These are phyloP conservation scores for Nezara viridula DNA, from an alignment of 2,888 invertebrate genomes.

Conservation along the genomic window DNA sequence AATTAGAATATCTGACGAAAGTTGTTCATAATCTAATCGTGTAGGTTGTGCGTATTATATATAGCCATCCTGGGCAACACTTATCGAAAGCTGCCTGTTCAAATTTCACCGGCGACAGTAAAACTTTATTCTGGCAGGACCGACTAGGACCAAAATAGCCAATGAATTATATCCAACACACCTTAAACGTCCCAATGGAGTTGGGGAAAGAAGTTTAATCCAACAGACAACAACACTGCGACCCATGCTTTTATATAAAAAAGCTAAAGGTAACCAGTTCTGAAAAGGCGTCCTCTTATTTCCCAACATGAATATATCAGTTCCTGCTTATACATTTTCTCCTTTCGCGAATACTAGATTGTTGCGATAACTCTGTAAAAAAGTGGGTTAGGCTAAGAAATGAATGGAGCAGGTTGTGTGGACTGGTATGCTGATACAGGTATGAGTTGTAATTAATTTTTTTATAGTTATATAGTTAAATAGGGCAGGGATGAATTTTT, in stretches of 20 bases:
- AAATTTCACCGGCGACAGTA: background rate
- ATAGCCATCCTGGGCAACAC: too few species aligned
- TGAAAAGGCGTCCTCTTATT: background rate
- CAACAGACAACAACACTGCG: background rate
- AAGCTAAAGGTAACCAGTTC: background rate
- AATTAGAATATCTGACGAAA: too few species aligned
- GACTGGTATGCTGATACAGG: background rate
- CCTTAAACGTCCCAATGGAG: too few species aligned
- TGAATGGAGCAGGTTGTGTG: background rate
- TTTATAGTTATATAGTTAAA: background rate
- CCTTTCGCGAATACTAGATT: slow-evolving; percentile 13
- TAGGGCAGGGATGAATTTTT: background rate
- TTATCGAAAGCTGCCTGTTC: too few species aligned
- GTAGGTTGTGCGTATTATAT: too few species aligned
- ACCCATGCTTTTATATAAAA: background rate
- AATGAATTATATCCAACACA: too few species aligned
- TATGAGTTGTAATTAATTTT: background rate
- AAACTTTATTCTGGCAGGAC: too few species aligned
- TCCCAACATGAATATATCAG: background rate
- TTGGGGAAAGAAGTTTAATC: background rate
- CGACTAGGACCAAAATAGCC: too few species aligned
- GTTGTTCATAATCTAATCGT: too few species aligned
- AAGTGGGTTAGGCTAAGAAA: background rate
- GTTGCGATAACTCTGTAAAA: background rate
- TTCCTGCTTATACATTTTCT: slow-evolving; percentile 4